Percentiles rank a stretch among this genome's conserved stretches.
These are phyloP conservation scores for Mus pahari DNA, from an alignment of 2,113 vertebrate species.

Conservation along the genomic window DNA sequence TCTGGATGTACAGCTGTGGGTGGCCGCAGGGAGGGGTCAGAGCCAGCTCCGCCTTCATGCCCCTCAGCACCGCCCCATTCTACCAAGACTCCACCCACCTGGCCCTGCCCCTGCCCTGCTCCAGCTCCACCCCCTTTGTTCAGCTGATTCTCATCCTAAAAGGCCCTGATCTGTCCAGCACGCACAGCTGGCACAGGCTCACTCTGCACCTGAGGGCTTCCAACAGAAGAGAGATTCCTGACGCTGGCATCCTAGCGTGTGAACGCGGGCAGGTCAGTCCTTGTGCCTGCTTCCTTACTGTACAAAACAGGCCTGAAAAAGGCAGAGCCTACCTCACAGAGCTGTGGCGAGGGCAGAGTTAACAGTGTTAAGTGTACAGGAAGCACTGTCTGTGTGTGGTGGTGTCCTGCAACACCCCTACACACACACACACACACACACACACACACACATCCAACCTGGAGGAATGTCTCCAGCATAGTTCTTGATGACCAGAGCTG, in stretches of 20 bases:
- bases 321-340: background rate
- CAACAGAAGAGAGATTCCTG: background rate
- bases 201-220: background rate
- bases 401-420: background rate
- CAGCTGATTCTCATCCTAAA: background rate
- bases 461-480: background rate
- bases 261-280: background rate
- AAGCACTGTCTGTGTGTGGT: background rate
- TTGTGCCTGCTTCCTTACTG: background rate
- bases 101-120: accelerated
- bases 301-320: accelerated
- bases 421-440: accelerated
- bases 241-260: background rate
- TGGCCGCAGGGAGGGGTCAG: conserved; percentile 2
- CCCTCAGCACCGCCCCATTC: background rate
- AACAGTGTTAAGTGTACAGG: background rate
- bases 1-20: conserved; percentile 97
- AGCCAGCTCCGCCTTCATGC: background rate
- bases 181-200: background rate
- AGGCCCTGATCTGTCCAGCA: background rate
- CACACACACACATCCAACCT: background rate
- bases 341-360: background rate
- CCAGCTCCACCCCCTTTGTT: background rate
- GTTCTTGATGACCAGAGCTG: background rate
- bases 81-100: background rate